Conservation (phyloP, 1,140 invertebrate genomes). For the Apolygus lucorum region DNA sequence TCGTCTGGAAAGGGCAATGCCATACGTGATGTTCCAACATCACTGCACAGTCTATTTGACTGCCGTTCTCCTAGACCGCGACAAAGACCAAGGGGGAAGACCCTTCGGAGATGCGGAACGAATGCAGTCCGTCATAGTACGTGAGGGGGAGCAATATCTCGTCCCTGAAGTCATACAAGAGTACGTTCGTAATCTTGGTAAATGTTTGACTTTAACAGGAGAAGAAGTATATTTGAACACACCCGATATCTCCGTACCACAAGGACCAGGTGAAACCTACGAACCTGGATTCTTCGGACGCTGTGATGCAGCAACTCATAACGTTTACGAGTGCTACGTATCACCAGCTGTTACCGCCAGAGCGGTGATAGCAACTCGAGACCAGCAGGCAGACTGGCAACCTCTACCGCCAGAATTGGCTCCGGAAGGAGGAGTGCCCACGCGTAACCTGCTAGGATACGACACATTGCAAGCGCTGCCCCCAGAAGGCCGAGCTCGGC, state of each 20-base stretch:
- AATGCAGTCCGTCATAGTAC: neutral
- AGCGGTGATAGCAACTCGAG: neutral
- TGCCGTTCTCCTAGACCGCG: neutral
- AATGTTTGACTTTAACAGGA: neutral
- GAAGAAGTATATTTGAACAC: neutral
- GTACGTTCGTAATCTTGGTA: neutral
- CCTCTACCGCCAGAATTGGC: no score
- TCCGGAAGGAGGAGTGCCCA: no score
- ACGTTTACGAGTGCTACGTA: slow-evolving; percentile 18
- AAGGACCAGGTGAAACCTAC: neutral
- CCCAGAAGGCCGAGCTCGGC: no score
- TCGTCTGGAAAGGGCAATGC: neutral
- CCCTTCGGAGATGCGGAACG: neutral
- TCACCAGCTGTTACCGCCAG: slow-evolving; percentile 2
- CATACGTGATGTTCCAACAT: slow-evolving; percentile 3
- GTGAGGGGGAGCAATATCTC: neutral
- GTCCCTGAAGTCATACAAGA: neutral
- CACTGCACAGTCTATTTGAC: neutral
- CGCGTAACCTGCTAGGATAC: no score
- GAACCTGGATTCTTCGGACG: slow-evolving; percentile 16
- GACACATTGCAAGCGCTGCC: no score
- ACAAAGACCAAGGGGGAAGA: neutral
- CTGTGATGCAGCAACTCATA: neutral
- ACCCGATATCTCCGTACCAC: neutral
- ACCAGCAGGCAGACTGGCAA: no score